These are phyloP conservation scores for Harpegnathos saltator DNA, from an alignment of 1,140 invertebrate species.

Conservation along the genomic window DNA sequence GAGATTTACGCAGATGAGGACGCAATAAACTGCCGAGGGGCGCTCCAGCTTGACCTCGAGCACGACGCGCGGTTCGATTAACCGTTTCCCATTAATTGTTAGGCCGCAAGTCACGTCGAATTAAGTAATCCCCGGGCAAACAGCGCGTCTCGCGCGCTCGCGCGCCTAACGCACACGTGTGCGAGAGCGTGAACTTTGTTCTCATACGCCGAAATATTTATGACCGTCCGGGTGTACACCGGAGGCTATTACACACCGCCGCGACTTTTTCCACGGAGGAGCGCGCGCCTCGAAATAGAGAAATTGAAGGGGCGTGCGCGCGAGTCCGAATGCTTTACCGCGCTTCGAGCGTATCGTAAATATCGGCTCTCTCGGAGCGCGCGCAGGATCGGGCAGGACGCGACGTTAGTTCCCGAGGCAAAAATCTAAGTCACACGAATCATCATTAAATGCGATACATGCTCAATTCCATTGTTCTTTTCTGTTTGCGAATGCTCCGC, in stretches of 20 bases:
- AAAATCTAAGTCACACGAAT: too few species aligned
- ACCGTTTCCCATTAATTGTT: too few species aligned
- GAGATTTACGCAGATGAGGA: conserved; percentile 35
- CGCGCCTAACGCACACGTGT: too few species aligned
- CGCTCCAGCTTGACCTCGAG: too few species aligned
- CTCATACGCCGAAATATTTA: background rate
- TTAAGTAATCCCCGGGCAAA: too few species aligned
- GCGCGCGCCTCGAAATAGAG: conserved; percentile 19
- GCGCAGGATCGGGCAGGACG: conserved; percentile 68
- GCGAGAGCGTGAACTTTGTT: background rate
- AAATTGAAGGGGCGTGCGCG: conserved; percentile 59
- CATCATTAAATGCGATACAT: too few species aligned
- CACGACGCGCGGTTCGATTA: too few species aligned
- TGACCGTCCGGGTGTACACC: background rate
- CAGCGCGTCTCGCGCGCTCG: too few species aligned
- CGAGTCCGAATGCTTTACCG: conserved; percentile 74
- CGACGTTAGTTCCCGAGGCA: too few species aligned
- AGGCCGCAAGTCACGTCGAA: too few species aligned
- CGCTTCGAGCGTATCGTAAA: conserved; percentile 80
- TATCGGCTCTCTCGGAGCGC: conserved; percentile 68
- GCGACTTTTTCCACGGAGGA: conserved; percentile 6
- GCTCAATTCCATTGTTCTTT: too few species aligned
- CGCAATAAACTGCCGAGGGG: conserved; percentile 2
- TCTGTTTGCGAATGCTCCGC: too few species aligned
- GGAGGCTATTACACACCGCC: background rate